Conservation (phyloP, 2,797 vertebrate genomes). For the Tachyglossus aculeatus region DNA sequence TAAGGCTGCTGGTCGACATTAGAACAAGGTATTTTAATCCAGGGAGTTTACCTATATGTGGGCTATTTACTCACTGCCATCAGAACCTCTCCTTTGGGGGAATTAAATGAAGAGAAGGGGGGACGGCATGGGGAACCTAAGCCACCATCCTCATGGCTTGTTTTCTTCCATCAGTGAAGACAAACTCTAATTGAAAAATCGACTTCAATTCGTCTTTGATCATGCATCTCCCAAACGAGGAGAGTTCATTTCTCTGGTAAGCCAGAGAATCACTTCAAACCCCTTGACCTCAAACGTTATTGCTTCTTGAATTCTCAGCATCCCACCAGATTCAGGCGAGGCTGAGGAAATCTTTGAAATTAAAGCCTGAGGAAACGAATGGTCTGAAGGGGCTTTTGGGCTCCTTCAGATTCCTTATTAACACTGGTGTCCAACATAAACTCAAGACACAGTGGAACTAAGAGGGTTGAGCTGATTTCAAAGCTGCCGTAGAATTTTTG, state of each 20-base stretch:
- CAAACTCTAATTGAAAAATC: not conserved
- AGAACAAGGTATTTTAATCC: not conserved
- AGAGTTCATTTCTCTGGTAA: not conserved
- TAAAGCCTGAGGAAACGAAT: not conserved
- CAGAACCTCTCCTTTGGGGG: not conserved
- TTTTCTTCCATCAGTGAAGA: not conserved
- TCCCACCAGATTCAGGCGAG: not conserved
- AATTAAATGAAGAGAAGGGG: not conserved
- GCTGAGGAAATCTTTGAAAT: not conserved
- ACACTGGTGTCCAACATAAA: too few species aligned
- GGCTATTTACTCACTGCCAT: not conserved
- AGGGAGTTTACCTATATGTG: not conserved
- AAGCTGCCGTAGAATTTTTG: too few species aligned
- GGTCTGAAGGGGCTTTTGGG: not conserved
- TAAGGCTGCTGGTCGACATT: not conserved
- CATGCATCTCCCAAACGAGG: not conserved
- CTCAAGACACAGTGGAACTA: too few species aligned
- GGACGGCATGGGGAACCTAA: not conserved
- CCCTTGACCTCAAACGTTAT: not conserved
- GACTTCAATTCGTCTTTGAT: not conserved
- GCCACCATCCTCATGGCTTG: not conserved
- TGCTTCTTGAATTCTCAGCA: not conserved
- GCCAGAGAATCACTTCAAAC: not conserved
- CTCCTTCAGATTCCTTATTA: not conserved
- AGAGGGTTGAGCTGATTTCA: too few species aligned